Percentiles rank a stretch among this genome's conserved stretches.
phyloP scores from a whole-genome alignment of 2,797 vertebrate genomes.

The Danionella dracula region DNA sequence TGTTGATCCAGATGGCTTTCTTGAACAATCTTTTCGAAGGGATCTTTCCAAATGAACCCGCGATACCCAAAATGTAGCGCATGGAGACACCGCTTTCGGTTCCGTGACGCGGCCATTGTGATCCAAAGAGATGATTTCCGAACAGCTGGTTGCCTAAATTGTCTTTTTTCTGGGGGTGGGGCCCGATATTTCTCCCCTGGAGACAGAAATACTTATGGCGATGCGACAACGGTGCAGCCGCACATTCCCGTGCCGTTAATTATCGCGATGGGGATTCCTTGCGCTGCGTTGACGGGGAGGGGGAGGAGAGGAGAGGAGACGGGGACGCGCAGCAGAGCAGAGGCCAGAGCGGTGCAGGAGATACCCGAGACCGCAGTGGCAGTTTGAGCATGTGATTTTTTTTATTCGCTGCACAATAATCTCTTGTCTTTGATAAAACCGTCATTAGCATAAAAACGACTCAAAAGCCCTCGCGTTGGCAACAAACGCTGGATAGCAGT shows the following conservation, averaged over 20 bases:
- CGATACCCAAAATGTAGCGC: slow-evolving; percentile 2
- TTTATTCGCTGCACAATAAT: no score
- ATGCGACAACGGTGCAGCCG: slow-evolving; percentile 62
- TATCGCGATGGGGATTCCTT: slow-evolving; percentile 62
- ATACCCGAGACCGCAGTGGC: neutral
- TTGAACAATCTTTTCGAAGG: slow-evolving; percentile 3
- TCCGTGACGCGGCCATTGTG: slow-evolving; percentile 1
- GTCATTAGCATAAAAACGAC: no score
- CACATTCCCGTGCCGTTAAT: slow-evolving; percentile 53
- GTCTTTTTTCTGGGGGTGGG: neutral
- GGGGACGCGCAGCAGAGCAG: slow-evolving; percentile 4
- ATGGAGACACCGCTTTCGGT: neutral
- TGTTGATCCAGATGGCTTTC: neutral
- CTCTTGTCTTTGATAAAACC: no score
- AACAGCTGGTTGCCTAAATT: neutral
- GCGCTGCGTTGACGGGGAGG: slow-evolving; percentile 29
- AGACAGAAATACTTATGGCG: slow-evolving; percentile 60
- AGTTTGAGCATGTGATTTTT: neutral
- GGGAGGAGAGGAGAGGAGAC: neutral
- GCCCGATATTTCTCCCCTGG: slow-evolving; percentile 32
- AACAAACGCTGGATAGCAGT: no score
- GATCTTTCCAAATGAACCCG: neutral
- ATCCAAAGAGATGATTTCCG: neutral
- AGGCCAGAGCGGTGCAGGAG: slow-evolving; percentile 3
- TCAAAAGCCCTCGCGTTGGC: no score